Evolutionary conservation across 2,797 vertebrate genomes (phyloP).

Genomic region (Morelia viridis): DNA sequence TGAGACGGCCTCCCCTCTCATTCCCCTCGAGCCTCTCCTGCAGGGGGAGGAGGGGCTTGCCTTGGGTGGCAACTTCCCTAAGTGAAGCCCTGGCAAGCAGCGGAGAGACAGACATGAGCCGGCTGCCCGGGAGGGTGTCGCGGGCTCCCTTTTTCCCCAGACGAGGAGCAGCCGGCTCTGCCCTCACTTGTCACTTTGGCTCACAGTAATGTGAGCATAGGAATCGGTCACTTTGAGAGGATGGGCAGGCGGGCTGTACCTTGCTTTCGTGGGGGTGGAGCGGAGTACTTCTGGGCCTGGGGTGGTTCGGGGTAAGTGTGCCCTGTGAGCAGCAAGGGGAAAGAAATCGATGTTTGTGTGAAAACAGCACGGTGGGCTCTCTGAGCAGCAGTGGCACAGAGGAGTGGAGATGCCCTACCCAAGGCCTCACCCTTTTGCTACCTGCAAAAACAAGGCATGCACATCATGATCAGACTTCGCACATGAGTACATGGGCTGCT

Average conservation of each 20-base stretch:
- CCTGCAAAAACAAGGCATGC: background rate
- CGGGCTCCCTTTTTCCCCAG: background rate
- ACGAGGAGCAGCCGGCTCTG: slow-evolving; percentile 66
- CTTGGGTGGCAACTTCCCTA: slow-evolving; percentile 79
- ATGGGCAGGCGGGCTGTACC: slow-evolving; percentile 39
- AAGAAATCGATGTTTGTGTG: slow-evolving; percentile 28
- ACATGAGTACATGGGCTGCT: background rate
- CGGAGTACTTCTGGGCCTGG: slow-evolving; percentile 37
- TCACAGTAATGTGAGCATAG: slow-evolving; percentile 74
- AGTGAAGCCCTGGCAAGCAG: slow-evolving; percentile 66
- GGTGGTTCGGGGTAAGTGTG: slow-evolving; percentile 54
- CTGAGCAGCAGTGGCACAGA: background rate
- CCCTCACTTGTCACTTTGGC: slow-evolving; percentile 82
- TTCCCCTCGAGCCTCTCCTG: slow-evolving; percentile 86
- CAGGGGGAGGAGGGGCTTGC: slow-evolving; percentile 87
- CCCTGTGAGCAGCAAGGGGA: slow-evolving; percentile 48
- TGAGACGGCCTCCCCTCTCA: slow-evolving; percentile 79
- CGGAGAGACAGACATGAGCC: background rate
- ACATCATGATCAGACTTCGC: background rate
- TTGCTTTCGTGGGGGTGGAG: background rate
- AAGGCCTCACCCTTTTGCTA: background rate
- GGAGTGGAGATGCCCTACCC: background rate
- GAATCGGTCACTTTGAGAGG: slow-evolving; percentile 72
- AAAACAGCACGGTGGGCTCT: accelerated
- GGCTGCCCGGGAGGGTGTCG: background rate